These are phyloP conservation scores for Dasypolia templi DNA, from an alignment of 2,888 invertebrate genomes.

Conservation along the genomic window DNA sequence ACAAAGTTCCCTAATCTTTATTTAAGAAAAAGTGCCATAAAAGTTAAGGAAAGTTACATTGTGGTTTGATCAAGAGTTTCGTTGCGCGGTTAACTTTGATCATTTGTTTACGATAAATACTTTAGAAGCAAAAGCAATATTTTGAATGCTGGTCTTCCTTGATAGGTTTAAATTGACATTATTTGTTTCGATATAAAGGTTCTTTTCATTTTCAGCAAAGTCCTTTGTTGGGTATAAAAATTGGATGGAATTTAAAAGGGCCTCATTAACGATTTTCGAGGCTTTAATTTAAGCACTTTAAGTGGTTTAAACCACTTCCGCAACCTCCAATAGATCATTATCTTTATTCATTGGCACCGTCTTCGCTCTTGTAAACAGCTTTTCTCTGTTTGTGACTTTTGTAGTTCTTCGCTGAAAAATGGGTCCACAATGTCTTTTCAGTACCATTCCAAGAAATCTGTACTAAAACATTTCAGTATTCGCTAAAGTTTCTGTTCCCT, in stretches of 20 bases:
- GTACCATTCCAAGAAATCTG: not conserved
- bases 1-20: constrained; percentile 62
- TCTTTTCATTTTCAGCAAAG: constrained; percentile 33
- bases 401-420: too few relatives aligned
- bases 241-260: not conserved
- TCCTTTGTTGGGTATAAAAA: constrained; percentile 6
- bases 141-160: constrained; percentile 34
- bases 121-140: constrained; percentile 28
- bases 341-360: not conserved
- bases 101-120: constrained; percentile 56
- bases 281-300: constrained; percentile 17
- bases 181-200: constrained; percentile 38
- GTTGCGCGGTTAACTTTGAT: constrained; percentile 29
- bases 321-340: constrained; percentile 20
- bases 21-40: constrained; percentile 60
- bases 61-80: constrained; percentile 47
- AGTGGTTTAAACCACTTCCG: too few relatives aligned
- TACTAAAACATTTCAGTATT: constrained; percentile 15
- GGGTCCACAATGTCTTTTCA: too few relatives aligned
- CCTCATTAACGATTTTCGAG: constrained; percentile 24
- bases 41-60: constrained; percentile 48
- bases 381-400: too few relatives aligned
- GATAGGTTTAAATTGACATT: constrained; percentile 44
- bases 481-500: constrained; percentile 16
- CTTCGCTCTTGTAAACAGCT: not conserved